Evolutionary conservation across 2,888 invertebrate genomes (phyloP).

Genomic region (Leptura quadrifasciata): DNA sequence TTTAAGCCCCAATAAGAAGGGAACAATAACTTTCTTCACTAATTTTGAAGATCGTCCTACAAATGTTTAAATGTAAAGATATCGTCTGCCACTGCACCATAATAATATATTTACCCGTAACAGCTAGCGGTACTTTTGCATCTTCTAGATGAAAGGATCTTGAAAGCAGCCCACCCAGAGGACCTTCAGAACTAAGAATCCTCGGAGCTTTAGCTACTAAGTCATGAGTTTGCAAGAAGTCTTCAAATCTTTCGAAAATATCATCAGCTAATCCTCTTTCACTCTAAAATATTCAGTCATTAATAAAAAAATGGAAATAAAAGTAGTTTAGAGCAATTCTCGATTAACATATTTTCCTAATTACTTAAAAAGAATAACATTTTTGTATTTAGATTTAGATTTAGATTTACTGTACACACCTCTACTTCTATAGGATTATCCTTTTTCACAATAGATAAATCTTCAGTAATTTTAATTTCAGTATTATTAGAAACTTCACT

Average conservation of each 20-base stretch:
- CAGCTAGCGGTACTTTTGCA: conserved; percentile 82
- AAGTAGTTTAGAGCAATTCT: background rate
- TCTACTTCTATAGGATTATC: conserved; percentile 69
- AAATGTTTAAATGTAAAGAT: conserved; percentile 60
- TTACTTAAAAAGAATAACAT: conserved; percentile 14
- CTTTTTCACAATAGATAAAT: conserved; percentile 83
- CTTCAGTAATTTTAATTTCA: conserved; percentile 85
- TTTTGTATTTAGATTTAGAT: no score
- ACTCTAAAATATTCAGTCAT: conserved; percentile 70
- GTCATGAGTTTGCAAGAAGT: conserved; percentile 85
- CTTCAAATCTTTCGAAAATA: conserved; percentile 84
- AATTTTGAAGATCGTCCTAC: conserved; percentile 81
- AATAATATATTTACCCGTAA: conserved; percentile 70
- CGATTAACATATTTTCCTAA: background rate
- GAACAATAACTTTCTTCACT: conserved; percentile 89
- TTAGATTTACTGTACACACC: conserved; percentile 43
- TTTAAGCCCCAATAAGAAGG: conserved; percentile 90
- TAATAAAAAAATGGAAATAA: background rate
- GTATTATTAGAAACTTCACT: conserved; percentile 81
- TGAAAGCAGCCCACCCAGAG: conserved; percentile 79
- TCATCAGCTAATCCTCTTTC: conserved; percentile 76
- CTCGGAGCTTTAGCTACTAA: conserved; percentile 85
- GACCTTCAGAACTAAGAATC: conserved; percentile 76
- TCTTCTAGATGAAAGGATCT: conserved; percentile 82
- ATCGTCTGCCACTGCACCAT: background rate